These are phyloP conservation scores for Gasterosteus aculeatus DNA, from an alignment of 2,113 vertebrate species.

Conservation along the genomic window DNA sequence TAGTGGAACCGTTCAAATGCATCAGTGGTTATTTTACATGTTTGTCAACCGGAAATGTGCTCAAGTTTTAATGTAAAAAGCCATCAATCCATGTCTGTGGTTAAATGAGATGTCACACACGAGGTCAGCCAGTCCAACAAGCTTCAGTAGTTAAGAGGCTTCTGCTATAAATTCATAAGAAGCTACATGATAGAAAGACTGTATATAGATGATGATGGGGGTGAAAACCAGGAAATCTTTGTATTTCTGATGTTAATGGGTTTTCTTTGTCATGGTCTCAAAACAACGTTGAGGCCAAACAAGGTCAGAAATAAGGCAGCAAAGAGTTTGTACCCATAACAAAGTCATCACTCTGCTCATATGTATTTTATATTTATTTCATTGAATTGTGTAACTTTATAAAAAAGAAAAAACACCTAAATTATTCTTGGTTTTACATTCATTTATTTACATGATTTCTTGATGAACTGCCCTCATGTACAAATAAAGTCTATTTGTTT, in stretches of 20 bases:
- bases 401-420: constrained; percentile 84
- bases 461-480: constrained; percentile 84
- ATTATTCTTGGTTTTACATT: constrained; percentile 89
- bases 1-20: constrained; percentile 8
- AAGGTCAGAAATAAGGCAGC: constrained; percentile 63
- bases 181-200: constrained; percentile 37
- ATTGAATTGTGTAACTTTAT: constrained; percentile 84
- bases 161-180: constrained; percentile 52
- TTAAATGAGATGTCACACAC: constrained; percentile 63
- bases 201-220: constrained; percentile 38
- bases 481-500: constrained; percentile 76
- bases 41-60: constrained; percentile 39
- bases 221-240: constrained; percentile 49
- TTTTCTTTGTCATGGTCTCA: constrained; percentile 38
- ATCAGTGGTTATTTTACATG: constrained; percentile 8
- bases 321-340: constrained; percentile 54
- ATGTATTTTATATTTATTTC: constrained; percentile 91
- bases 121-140: constrained; percentile 74
- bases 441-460: constrained; percentile 82
- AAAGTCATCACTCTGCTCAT: constrained; percentile 72
- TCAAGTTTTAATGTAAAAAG: constrained; percentile 34
- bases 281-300: constrained; percentile 43
- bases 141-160: constrained; percentile 59
- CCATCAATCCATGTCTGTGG: constrained; percentile 39
- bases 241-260: constrained; percentile 43